Conservation (phyloP, 2,113 vertebrate genomes). For the Strix aluco region DNA sequence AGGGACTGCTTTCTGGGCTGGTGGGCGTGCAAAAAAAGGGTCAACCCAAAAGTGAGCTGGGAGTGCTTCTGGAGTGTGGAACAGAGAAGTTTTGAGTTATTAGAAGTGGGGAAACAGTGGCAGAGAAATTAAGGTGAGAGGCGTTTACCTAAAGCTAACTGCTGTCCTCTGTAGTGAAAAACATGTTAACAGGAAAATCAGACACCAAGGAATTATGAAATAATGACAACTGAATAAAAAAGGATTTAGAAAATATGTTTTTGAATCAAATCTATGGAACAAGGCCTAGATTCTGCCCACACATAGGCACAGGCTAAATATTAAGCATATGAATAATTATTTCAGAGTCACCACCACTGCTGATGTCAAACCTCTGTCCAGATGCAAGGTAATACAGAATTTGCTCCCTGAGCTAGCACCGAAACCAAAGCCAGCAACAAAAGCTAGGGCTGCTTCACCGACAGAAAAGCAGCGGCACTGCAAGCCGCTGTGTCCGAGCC, state of each 20-base stretch:
- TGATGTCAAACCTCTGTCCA: not conserved
- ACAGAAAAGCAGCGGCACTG: not conserved
- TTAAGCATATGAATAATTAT: not conserved
- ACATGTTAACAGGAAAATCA: not conserved
- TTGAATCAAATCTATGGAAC: not conserved
- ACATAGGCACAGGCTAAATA: not conserved
- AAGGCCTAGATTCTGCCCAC: not conserved
- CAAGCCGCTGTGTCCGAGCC: rapidly evolving
- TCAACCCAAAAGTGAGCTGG: not conserved
- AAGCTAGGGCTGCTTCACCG: not conserved
- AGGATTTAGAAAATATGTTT: not conserved
- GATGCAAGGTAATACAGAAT: not conserved
- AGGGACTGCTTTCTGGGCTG: not conserved
- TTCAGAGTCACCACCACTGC: not conserved
- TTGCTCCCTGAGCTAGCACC: not conserved
- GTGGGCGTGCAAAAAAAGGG: not conserved
- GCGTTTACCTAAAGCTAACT: not conserved
- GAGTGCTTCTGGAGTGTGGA: not conserved
- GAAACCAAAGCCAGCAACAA: not conserved
- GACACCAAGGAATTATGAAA: not conserved
- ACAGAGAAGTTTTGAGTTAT: not conserved
- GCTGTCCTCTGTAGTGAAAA: not conserved
- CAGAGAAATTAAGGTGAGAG: not conserved
- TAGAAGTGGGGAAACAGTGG: not conserved
- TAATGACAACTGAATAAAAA: not conserved